phyloP scores from a whole-genome alignment of 2,888 invertebrate genomes.

The Xestia ashworthii region DNA sequence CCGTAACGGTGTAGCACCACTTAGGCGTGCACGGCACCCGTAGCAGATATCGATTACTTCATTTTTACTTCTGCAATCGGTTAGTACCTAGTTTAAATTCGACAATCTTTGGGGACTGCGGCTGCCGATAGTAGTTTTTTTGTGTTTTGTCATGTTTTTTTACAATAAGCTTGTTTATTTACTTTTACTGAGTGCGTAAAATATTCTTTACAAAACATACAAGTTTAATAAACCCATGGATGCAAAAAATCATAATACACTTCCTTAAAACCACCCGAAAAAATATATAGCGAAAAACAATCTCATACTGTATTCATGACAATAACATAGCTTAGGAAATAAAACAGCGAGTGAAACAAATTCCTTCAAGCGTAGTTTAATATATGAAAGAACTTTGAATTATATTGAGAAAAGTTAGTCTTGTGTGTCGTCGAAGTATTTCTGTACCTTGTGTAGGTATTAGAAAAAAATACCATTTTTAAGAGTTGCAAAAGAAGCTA shows the following conservation, averaged over 20 bases:
- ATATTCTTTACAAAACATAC: not conserved
- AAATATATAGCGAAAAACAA: constrained; percentile 17
- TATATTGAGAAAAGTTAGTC: constrained; percentile 44
- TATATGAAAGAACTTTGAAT: constrained; percentile 49
- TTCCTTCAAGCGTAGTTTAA: constrained; percentile 44
- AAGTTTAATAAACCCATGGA: not conserved
- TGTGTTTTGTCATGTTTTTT: too few species aligned
- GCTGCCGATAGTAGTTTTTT: too few species aligned
- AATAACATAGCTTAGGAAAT: constrained; percentile 35
- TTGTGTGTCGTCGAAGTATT: constrained; percentile 8
- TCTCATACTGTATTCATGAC: constrained; percentile 44
- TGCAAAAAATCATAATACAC: not conserved
- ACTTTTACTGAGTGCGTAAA: not conserved
- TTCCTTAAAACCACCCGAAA: constrained; percentile 4
- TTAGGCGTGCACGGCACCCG: too few species aligned
- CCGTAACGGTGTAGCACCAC: too few species aligned
- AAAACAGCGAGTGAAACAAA: constrained; percentile 25
- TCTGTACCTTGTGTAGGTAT: constrained; percentile 9
- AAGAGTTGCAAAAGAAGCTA: not conserved
- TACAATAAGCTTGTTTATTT: too few species aligned
- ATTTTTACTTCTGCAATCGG: too few species aligned
- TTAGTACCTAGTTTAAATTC: too few species aligned
- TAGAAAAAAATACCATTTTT: constrained; percentile 1
- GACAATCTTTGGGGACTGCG: too few species aligned
- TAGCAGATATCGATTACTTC: too few species aligned